These are phyloP conservation scores for Entomobrya proxima DNA, from an alignment of 2,888 invertebrate genomes.

Conservation along the genomic window DNA sequence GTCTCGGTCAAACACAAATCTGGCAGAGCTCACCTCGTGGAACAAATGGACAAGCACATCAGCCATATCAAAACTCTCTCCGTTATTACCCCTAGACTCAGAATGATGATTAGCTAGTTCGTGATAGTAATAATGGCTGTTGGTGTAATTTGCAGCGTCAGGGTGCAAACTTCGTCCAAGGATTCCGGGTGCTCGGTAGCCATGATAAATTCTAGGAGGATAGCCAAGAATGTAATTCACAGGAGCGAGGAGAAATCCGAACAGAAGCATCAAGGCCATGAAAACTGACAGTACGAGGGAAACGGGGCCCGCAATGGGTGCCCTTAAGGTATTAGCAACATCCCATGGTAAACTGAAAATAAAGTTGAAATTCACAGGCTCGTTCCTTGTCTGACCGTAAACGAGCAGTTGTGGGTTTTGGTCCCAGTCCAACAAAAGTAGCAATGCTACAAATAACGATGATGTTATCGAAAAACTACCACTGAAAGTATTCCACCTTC, in stretches of 20 bases:
- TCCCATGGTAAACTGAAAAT: conserved; percentile 73
- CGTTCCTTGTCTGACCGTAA: conserved; percentile 41
- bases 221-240: conserved; percentile 72
- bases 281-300: conserved; percentile 63
- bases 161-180: conserved; percentile 49
- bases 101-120: conserved; percentile 37
- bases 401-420: conserved; percentile 22
- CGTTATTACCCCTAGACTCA: not conserved
- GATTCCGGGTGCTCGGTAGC: conserved; percentile 41
- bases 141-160: conserved; percentile 12
- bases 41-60: conserved; percentile 56
- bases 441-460: conserved; percentile 27
- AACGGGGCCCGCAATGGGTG: conserved; percentile 68
- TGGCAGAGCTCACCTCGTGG: conserved; percentile 31
- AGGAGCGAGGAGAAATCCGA: conserved; percentile 71
- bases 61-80: conserved; percentile 52
- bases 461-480: not conserved
- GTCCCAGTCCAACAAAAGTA: conserved; percentile 55
- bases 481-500: conserved; percentile 20
- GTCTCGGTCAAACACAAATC: conserved; percentile 47
- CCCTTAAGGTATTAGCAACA: conserved; percentile 72
- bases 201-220: conserved; percentile 71
- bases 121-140: not conserved
- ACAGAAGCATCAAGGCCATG: conserved; percentile 69
- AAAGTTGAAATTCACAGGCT: conserved; percentile 71